Percentiles rank a stretch among this genome's conserved stretches.
Conservation (phyloP, 2,888 invertebrate species). For the Aproaerema taeniolella region DNA sequence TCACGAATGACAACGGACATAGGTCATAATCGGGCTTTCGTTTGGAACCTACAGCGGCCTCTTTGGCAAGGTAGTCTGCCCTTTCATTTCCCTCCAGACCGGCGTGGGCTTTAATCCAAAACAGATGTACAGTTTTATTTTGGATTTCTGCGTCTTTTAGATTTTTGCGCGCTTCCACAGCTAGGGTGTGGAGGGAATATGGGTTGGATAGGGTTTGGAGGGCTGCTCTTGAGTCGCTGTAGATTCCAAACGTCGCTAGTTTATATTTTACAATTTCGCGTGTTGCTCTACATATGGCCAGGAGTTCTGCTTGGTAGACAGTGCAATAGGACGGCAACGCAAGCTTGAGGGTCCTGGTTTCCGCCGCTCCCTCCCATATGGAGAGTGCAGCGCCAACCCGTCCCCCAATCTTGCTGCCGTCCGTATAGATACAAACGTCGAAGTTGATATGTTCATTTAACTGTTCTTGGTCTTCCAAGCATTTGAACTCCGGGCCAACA, state of each 20-base stretch:
- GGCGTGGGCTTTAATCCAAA: not conserved
- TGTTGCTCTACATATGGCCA: not conserved
- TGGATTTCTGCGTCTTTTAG: not conserved
- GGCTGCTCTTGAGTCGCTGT: conserved; percentile 3
- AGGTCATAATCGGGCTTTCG: conserved; percentile 6
- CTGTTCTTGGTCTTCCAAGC: conserved; percentile 3
- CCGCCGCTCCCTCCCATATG: not conserved
- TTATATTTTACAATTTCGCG: not conserved
- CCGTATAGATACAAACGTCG: conserved; percentile 13
- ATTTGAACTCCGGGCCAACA: not conserved
- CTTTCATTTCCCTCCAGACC: not conserved
- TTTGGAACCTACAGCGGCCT: conserved; percentile 8
- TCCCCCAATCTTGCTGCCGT: conserved; percentile 18
- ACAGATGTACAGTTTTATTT: not conserved
- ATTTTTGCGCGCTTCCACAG: not conserved
- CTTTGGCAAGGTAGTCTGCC: conserved; percentile 14
- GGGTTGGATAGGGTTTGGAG: conserved; percentile 5
- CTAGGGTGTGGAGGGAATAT: not conserved
- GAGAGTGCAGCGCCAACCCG: conserved; percentile 10
- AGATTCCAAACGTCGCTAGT: not conserved
- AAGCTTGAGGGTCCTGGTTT: conserved; percentile 4
- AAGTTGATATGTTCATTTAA: not conserved
- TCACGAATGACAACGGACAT: conserved; percentile 7
- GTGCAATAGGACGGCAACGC: conserved; percentile 2
- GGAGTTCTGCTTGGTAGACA: conserved; percentile 7